These are phyloP conservation scores for Hemichromis elongatus DNA, from an alignment of 2,113 vertebrate species.

Conservation along the genomic window DNA sequence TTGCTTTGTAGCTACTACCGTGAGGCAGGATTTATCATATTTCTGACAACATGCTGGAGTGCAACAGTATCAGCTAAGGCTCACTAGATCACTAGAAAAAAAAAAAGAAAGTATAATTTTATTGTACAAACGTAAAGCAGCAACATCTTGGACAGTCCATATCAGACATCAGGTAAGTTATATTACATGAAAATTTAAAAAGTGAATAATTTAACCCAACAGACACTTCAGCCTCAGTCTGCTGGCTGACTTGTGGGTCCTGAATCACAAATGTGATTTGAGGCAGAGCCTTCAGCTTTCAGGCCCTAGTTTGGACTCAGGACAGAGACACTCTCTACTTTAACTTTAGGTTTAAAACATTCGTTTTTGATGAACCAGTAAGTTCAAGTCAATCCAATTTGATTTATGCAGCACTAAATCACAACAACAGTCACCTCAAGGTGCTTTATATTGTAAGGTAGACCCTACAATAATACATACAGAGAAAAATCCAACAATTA, in stretches of 20 bases:
- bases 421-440: neutral
- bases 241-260: neutral
- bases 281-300: neutral
- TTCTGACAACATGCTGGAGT: neutral
- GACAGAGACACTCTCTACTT: neutral
- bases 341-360: too few species aligned
- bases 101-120: neutral
- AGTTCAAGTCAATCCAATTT: neutral
- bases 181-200: neutral
- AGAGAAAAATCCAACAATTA: neutral
- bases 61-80: neutral
- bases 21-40: neutral
- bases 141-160: neutral
- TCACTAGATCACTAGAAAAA: neutral
- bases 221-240: neutral
- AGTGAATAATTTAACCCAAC: rapidly evolving
- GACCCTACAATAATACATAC: rapidly evolving
- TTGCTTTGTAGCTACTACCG: neutral
- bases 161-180: neutral
- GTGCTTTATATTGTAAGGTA: rapidly evolving
- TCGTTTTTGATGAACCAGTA: neutral
- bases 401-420: neutral
- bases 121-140: neutral
- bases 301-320: neutral
- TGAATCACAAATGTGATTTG: neutral